Conservation (phyloP, 1,140 invertebrate genomes). For the Megalopta genalis region DNA sequence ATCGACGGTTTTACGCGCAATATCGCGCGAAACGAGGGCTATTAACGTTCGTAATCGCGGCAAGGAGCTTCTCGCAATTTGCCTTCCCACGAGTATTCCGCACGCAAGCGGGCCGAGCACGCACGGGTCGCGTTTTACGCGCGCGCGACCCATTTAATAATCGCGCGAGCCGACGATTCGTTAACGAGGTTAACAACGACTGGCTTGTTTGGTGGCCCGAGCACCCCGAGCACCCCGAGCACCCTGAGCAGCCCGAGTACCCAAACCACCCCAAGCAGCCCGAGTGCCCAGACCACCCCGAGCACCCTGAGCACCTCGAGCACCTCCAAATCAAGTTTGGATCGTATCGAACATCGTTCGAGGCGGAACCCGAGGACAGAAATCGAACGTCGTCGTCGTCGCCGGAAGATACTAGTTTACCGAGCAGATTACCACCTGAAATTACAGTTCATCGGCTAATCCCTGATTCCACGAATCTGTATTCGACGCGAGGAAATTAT, state of each 20-base stretch:
- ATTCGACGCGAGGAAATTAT: too few relatives aligned
- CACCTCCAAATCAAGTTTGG: too few relatives aligned
- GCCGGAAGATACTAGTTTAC: neutral
- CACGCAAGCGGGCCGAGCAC: neutral
- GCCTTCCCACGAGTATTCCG: constrained; percentile 20
- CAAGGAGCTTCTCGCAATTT: neutral
- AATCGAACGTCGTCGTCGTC: neutral
- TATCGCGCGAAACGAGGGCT: too few relatives aligned
- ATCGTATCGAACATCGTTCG: neutral
- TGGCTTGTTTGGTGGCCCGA: neutral
- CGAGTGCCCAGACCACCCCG: too few relatives aligned
- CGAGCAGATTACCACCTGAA: neutral
- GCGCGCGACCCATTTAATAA: constrained; percentile 31
- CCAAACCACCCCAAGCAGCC: neutral
- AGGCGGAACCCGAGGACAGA: neutral
- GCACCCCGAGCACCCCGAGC: neutral
- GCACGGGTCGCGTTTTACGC: neutral
- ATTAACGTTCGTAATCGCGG: neutral
- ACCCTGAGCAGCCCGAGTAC: neutral
- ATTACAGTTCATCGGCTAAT: neutral
- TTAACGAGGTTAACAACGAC: constrained; percentile 29
- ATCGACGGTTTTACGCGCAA: too few relatives aligned
- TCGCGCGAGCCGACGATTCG: constrained; percentile 1
- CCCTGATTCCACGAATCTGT: neutral
- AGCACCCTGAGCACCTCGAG: neutral